Evolutionary conservation across 2,113 vertebrate species (phyloP).

Genomic region (Scalopus aquaticus): DNA sequence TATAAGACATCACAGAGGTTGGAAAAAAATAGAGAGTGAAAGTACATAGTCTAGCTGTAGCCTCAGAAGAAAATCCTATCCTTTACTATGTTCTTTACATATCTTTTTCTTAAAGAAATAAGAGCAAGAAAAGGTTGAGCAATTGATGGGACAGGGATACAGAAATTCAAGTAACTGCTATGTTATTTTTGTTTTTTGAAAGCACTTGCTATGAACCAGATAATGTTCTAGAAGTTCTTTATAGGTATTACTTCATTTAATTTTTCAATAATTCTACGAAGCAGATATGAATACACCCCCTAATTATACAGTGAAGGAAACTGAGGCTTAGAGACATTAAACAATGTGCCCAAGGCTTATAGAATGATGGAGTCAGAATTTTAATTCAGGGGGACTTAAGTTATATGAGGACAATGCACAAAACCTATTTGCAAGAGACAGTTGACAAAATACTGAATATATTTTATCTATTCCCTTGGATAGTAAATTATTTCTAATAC

Average conservation of each 20-base stretch:
- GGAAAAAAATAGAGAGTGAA: neutral
- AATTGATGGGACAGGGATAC: neutral
- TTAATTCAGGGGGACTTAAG: neutral
- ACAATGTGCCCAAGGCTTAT: neutral
- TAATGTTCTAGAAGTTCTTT: conserved; percentile 4
- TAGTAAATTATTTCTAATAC: neutral
- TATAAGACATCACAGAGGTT: neutral
- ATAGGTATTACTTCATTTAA: neutral
- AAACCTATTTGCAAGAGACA: neutral
- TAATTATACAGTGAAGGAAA: conserved; percentile 18
- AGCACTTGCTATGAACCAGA: neutral
- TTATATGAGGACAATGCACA: neutral
- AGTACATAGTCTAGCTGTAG: neutral
- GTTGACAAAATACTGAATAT: neutral
- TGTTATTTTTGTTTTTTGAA: neutral
- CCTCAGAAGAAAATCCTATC: neutral
- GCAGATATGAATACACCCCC: neutral
- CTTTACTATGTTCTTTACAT: neutral
- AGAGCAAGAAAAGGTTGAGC: neutral
- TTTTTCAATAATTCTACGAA: neutral
- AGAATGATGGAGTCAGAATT: neutral
- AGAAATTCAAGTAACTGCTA: neutral
- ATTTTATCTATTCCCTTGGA: neutral
- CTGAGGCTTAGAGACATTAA: neutral
- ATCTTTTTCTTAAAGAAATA: neutral